Percentiles rank a stretch among this genome's conserved stretches.
Conservation (phyloP, 2,888 invertebrate species). For the Aricia artaxerxes region DNA sequence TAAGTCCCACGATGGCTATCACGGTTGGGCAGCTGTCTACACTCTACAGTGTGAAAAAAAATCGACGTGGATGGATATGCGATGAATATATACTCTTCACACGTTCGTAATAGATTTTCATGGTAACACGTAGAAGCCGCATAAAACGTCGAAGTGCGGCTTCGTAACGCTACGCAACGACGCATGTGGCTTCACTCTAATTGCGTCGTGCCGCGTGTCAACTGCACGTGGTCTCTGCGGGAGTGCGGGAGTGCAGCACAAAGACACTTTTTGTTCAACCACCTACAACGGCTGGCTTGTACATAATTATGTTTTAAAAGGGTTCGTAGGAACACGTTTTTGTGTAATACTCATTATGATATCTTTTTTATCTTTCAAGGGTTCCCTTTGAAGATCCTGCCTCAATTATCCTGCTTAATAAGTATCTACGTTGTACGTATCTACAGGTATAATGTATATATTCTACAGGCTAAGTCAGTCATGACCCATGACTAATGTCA, state of each 20-base stretch:
- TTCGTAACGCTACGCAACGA: not conserved
- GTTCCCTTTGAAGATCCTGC: not conserved
- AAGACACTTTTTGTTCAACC: conserved; percentile 20
- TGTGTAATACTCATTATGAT: conserved; percentile 23
- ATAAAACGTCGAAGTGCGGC: not conserved
- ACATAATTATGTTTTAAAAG: conserved; percentile 23
- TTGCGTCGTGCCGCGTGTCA: conserved; percentile 17
- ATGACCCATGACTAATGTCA: too few relatives aligned
- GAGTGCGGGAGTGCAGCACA: conserved; percentile 11
- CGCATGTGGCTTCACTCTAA: not conserved
- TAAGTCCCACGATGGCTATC: too few relatives aligned
- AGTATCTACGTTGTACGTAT: not conserved
- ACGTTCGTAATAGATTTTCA: too few relatives aligned
- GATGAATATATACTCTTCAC: too few relatives aligned
- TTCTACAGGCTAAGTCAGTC: too few relatives aligned
- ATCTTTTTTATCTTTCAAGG: conserved; percentile 15
- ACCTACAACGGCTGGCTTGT: conserved; percentile 22
- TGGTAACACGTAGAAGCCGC: too few relatives aligned
- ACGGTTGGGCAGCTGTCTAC: too few relatives aligned
- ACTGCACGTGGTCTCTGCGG: conserved; percentile 12
- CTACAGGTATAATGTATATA: too few relatives aligned
- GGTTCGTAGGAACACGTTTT: conserved; percentile 9
- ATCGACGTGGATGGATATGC: too few relatives aligned
- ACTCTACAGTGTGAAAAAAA: too few relatives aligned
- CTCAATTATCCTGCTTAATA: conserved; percentile 6